Base-by-base conservation (phyloP, 2,113 vertebrate genomes). In the Bagarius yarrelli region DNA sequence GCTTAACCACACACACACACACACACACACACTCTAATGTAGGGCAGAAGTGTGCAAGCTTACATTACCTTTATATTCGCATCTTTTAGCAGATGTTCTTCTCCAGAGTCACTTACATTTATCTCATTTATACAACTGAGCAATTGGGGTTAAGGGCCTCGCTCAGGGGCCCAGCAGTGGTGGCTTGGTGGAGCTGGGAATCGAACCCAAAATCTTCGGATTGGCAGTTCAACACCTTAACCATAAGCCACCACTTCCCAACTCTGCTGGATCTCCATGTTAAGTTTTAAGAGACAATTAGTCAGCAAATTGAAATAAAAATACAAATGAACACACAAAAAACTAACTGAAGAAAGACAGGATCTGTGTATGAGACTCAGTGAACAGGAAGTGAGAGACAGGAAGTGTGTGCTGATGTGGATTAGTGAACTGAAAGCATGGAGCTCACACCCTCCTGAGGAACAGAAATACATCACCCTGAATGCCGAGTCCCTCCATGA, bases 401-500 rank as follows among this genome's bases (percentile, higher is more conserved):
- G 36, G n/a, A 71, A 50, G 44, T 27, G 67, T 69, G 66, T 12
- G 15, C 21, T n/a, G n/a, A 44, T 44, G 36, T n/a, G 64, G 64
- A 50, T 23, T 25, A 71, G 19, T 25, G n/a, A n/a, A 23, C 19
- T 67, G 0, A n/a, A 44, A 67, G 34, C 21, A 44, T 8, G 12
- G 32, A 2, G 23, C 40, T 47, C 40, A 70, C 67, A 70, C 40
- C 27, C 40, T 71, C 23, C n/a, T 71, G 67, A 52, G 67, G 36
- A 69, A 44, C 44, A 14, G n/a, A 25, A n/a, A 50, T 5, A 30
- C 40, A 16, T 81, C 89, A 93, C 91, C 92, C 87, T 40, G 61
- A 27, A 92, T 84, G 1, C 2, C 0, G 85, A 92, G 92, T 74
- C 83, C 80, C 36, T 88, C 75, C 19, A 84, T 84, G 34, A 95